Evolutionary conservation across 2,888 invertebrate genomes (phyloP).

Genomic region (Polyploca ridens): DNA sequence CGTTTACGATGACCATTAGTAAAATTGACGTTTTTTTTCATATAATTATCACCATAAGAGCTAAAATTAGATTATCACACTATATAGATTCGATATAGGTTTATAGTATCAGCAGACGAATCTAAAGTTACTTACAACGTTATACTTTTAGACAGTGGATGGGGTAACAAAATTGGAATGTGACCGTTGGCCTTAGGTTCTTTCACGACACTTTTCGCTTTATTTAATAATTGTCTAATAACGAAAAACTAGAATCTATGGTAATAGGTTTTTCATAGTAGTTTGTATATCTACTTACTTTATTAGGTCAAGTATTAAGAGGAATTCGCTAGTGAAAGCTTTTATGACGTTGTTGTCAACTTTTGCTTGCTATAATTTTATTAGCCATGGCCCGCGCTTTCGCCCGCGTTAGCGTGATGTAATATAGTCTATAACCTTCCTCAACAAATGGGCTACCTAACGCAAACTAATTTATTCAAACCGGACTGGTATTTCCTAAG

Average conservation of each 20-base stretch:
- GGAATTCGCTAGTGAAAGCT: not conserved
- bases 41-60: too few species aligned
- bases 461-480: too few species aligned
- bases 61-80: too few species aligned
- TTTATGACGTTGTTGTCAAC: not conserved
- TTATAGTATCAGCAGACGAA: too few species aligned
- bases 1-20: too few species aligned
- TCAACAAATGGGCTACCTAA: too few species aligned
- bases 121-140: not conserved
- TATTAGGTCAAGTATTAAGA: not conserved
- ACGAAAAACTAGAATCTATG: not conserved
- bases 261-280: not conserved
- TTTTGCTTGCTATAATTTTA: not conserved
- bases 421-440: too few species aligned
- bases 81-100: too few species aligned
- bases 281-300: not conserved
- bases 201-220: not conserved
- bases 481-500: too few species aligned
- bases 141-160: slow-evolving; percentile 2
- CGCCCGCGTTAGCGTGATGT: too few species aligned
- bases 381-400: not conserved
- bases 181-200: slow-evolving; percentile 3
- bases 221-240: not conserved
- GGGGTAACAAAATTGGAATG: slow-evolving; percentile 6
- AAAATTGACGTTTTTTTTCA: too few species aligned